These are phyloP conservation scores for Nymphalis io DNA, from an alignment of 1,140 invertebrate species.

Conservation along the genomic window DNA sequence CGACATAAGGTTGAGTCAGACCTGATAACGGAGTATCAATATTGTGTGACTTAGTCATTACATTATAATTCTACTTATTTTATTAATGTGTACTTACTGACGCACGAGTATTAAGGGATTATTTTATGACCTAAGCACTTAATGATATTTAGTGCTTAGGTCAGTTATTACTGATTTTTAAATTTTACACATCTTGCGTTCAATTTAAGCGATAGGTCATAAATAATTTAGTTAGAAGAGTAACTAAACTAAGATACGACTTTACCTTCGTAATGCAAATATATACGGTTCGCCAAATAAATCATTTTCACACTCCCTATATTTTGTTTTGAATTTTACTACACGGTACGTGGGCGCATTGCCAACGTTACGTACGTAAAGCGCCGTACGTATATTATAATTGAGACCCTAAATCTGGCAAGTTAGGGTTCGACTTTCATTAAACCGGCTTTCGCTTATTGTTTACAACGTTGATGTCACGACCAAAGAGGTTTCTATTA, in stretches of 20 bases:
- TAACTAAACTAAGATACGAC: too few relatives aligned
- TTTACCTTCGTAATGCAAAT: neutral
- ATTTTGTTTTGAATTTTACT: slow-evolving; percentile 17
- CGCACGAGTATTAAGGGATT: too few relatives aligned
- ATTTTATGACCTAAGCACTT: too few relatives aligned
- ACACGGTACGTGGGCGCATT: slow-evolving; percentile 13
- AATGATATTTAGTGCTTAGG: too few relatives aligned
- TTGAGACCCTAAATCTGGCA: neutral
- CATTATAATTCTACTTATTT: neutral
- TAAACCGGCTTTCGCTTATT: neutral
- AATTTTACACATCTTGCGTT: too few relatives aligned
- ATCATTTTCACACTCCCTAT: neutral
- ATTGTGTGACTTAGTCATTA: slow-evolving; percentile 6
- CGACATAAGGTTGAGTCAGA: neutral
- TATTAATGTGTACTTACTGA: too few relatives aligned
- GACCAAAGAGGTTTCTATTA: slow-evolving; percentile 15
- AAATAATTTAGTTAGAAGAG: too few relatives aligned
- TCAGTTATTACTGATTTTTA: too few relatives aligned
- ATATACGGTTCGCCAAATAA: neutral
- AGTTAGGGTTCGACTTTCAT: neutral
- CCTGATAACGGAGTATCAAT: neutral
- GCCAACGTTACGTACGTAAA: slow-evolving; percentile 10
- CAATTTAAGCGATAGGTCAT: too few relatives aligned
- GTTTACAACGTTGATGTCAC: slow-evolving; percentile 24
- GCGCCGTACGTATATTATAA: neutral